Conservation (phyloP, 2,797 vertebrate genomes). For the Lemur catta region DNA sequence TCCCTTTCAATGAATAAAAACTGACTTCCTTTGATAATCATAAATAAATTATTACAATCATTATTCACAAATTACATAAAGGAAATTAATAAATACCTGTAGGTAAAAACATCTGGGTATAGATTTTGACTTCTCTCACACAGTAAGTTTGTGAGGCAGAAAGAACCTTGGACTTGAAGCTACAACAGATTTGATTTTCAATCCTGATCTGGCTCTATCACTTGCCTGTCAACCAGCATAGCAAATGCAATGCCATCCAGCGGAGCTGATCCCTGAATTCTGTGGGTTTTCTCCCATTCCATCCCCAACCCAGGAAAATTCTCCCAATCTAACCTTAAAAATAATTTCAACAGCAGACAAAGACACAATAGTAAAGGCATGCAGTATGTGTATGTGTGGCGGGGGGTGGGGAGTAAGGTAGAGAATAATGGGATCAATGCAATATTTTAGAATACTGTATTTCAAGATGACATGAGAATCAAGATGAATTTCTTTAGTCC, state of each 20-base stretch:
- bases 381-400: neutral
- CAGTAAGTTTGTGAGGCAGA: neutral
- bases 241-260: neutral
- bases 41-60: neutral
- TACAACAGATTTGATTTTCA: neutral
- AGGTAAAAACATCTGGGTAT: neutral
- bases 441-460: neutral
- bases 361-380: neutral
- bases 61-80: neutral
- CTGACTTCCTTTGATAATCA: neutral
- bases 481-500: neutral
- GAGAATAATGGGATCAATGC: neutral
- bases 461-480: neutral
- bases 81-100: neutral
- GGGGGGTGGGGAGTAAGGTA: fast-evolving
- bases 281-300: neutral
- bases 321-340: neutral
- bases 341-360: neutral
- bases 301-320: neutral
- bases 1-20: neutral
- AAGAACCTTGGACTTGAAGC: neutral
- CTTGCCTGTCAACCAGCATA: neutral
- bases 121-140: neutral
- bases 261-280: neutral
- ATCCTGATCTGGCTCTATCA: neutral